phyloP scores from a whole-genome alignment of 1,140 invertebrate genomes.

The Dryas iulia region DNA sequence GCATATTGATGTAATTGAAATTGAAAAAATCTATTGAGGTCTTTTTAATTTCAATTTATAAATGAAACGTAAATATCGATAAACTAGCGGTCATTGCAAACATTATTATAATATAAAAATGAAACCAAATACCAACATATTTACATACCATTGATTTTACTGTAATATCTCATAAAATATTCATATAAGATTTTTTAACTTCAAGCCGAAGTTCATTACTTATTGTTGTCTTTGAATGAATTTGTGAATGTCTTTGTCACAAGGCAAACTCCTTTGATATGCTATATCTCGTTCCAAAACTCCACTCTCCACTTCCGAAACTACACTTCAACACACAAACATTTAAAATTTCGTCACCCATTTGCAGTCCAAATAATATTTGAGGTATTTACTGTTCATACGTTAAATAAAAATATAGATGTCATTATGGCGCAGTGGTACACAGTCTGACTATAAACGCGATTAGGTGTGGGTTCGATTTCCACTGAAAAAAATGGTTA shows the following conservation, averaged over 20 bases:
- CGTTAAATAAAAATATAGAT: background rate
- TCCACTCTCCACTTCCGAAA: slow-evolving; percentile 28
- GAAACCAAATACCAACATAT: background rate
- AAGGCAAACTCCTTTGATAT: slow-evolving; percentile 22
- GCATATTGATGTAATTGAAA: no score
- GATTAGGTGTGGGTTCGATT: no score
- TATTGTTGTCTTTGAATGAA: no score
- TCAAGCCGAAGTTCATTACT: slow-evolving; percentile 41
- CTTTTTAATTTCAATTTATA: no score
- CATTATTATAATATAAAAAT: no score
- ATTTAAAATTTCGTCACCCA: slow-evolving; percentile 25
- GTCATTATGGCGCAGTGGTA: no score
- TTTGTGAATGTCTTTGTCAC: no score
- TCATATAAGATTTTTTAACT: slow-evolving; percentile 23
- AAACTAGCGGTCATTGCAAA: background rate
- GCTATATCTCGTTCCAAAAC: slow-evolving; percentile 23
- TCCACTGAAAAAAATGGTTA: no score
- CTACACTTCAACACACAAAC: slow-evolving; percentile 28
- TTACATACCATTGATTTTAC: background rate
- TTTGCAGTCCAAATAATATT: background rate
- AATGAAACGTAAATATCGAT: background rate
- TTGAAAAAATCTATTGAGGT: no score
- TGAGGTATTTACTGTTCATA: background rate
- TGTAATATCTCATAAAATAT: slow-evolving; percentile 18
- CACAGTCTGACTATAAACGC: no score